Percentiles rank a stretch among this genome's conserved stretches.
Evolutionary conservation across 1,140 invertebrate species (phyloP).

Genomic region (Drosophila ironensis): DNA sequence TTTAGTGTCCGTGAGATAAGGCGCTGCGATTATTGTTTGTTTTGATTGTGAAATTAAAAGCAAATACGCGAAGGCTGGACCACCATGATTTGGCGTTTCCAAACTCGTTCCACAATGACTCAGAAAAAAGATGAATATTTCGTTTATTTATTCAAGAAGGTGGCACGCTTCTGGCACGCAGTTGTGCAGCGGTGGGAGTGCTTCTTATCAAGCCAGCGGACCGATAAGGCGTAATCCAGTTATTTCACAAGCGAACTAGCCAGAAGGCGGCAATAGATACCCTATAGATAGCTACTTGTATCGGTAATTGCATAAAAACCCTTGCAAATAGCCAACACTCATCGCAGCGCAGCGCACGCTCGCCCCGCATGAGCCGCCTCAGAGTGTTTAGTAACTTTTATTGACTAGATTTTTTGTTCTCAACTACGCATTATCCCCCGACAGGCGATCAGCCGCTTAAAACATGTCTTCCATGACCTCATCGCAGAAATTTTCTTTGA

Average conservation of each 20-base stretch:
- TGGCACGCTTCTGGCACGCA: constrained; percentile 33
- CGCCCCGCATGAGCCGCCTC: constrained; percentile 30
- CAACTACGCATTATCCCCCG: constrained; percentile 44
- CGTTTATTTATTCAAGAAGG: constrained; percentile 2
- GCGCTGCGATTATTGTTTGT: constrained; percentile 22
- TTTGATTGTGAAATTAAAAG: constrained; percentile 77
- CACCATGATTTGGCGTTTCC: constrained; percentile 42
- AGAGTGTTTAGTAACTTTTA: constrained; percentile 7
- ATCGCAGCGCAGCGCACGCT: constrained; percentile 22
- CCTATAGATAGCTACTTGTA: not conserved
- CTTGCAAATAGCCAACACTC: not conserved
- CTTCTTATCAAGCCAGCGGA: constrained; percentile 9
- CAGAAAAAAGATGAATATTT: constrained; percentile 13
- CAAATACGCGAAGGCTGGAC: constrained; percentile 54
- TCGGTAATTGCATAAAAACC: too few relatives aligned
- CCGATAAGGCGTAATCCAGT: constrained; percentile 28
- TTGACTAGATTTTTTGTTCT: constrained; percentile 9
- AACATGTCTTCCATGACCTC: constrained; percentile 64
- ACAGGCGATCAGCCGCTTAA: constrained; percentile 51
- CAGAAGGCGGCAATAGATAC: constrained; percentile 6
- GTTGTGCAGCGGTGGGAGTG: not conserved
- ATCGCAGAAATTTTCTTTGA: constrained; percentile 27
- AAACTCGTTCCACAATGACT: constrained; percentile 28
- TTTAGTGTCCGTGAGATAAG: constrained; percentile 34
- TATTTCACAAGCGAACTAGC: constrained; percentile 14